phyloP scores from a whole-genome alignment of 53 echinoderm and acorn worm species.

The Stichopus horrens region DNA sequence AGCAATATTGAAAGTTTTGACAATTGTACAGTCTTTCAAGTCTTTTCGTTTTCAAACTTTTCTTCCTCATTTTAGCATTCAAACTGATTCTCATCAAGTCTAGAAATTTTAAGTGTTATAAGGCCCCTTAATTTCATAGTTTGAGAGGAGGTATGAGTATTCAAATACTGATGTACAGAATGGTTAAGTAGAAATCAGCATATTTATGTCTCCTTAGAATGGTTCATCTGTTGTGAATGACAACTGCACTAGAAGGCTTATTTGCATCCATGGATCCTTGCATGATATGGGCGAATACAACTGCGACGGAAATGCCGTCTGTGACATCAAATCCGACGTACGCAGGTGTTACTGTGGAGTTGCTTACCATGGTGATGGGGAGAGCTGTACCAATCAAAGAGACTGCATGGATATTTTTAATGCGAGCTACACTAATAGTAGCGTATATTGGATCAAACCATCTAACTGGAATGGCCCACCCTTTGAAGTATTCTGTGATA shows the following conservation, averaged over 20 bases:
- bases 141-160: too few relatives aligned
- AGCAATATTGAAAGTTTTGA: too few relatives aligned
- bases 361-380: slow-evolving; percentile 19
- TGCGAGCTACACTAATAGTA: not conserved
- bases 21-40: too few relatives aligned
- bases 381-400: not conserved
- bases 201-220: too few relatives aligned
- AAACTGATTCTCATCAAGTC: too few relatives aligned
- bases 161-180: too few relatives aligned
- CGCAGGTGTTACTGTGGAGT: not conserved
- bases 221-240: not conserved
- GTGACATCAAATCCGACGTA: not conserved
- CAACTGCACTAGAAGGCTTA: not conserved
- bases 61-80: too few relatives aligned
- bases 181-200: too few relatives aligned
- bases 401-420: not conserved
- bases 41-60: too few relatives aligned
- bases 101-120: too few relatives aligned
- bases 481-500: slow-evolving; percentile 7
- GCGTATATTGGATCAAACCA: slow-evolving; percentile 3
- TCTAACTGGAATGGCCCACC: slow-evolving; percentile 6
- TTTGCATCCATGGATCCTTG: slow-evolving; percentile 4
- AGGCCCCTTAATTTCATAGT: too few relatives aligned
- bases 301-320: not conserved
- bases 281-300: not conserved